phyloP scores from a whole-genome alignment of 2,888 invertebrate genomes.

The Nymphalis c-album region DNA sequence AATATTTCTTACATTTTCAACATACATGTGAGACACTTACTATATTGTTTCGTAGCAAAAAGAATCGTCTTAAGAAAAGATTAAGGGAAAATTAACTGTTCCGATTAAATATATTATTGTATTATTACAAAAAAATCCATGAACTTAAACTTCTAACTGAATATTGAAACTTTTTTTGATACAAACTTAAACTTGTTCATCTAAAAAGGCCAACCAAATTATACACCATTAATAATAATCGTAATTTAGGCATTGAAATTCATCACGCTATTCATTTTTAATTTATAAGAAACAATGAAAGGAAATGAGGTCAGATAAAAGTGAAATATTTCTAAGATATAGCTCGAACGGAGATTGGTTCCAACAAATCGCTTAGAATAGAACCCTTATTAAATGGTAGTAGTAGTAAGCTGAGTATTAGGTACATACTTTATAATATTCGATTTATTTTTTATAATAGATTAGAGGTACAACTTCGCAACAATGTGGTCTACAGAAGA shows the following conservation, averaged over 20 bases:
- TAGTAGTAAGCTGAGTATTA: conserved; percentile 26
- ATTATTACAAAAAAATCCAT: no score
- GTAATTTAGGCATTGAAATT: conserved; percentile 27
- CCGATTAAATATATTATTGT: no score
- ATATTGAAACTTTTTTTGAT: no score
- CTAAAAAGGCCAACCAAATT: conserved; percentile 8
- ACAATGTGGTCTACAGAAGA: no score
- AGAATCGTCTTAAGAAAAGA: no score
- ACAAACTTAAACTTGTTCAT: background rate
- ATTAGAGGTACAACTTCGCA: no score
- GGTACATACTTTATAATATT: conserved; percentile 4
- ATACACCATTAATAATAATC: conserved; percentile 35
- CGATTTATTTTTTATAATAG: background rate
- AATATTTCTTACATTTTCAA: no score
- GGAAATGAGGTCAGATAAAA: conserved; percentile 35
- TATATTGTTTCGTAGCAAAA: no score
- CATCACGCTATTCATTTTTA: conserved; percentile 33
- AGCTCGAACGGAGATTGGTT: conserved; percentile 33
- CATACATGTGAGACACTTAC: no score
- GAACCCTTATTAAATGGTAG: conserved; percentile 26
- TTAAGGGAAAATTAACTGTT: no score
- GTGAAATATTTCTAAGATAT: conserved; percentile 36
- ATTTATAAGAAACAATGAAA: conserved; percentile 38
- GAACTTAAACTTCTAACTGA: no score
- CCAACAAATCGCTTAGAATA: conserved; percentile 35